Conservation (phyloP, 2,113 vertebrate genomes). For the Rhinolophus sinicus region DNA sequence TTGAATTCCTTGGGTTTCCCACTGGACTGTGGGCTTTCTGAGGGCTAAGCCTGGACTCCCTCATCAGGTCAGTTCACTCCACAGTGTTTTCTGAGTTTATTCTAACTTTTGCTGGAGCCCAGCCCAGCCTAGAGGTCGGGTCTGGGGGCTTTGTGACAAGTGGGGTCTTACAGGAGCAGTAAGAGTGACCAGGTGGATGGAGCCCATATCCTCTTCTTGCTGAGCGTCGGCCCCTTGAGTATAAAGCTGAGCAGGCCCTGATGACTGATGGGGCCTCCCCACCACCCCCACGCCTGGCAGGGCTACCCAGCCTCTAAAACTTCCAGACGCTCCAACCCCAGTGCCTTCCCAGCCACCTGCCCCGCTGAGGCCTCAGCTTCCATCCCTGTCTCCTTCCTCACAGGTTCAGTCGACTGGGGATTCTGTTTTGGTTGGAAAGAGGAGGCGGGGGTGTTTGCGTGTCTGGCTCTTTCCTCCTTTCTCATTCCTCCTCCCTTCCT, state of each 20-base stretch:
- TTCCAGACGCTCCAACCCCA: neutral
- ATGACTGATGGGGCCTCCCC: neutral
- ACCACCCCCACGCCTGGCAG: too few relatives aligned
- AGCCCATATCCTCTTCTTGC: neutral
- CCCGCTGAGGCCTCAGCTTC: neutral
- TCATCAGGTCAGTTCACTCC: neutral
- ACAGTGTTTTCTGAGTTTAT: neutral
- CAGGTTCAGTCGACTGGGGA: conserved; percentile 63
- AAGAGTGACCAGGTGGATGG: neutral
- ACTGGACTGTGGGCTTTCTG: neutral
- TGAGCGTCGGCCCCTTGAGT: neutral
- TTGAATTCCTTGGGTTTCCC: neutral
- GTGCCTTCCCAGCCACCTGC: neutral
- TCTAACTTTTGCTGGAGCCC: neutral
- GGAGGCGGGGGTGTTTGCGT: conserved; percentile 75
- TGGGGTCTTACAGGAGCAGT: neutral
- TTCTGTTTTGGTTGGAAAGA: conserved; percentile 79
- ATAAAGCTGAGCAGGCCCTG: neutral
- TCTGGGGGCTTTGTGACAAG: neutral
- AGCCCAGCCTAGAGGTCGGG: neutral
- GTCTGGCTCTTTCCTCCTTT: conserved; percentile 75
- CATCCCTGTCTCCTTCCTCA: neutral
- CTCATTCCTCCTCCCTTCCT: conserved; percentile 62
- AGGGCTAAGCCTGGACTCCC: neutral
- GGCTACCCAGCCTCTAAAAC: neutral